A percentile compares a stretch with the other conserved stretches of the same genome.
Conservation (phyloP, 2,888 invertebrate species). For the Drosophila sordidapex region DNA sequence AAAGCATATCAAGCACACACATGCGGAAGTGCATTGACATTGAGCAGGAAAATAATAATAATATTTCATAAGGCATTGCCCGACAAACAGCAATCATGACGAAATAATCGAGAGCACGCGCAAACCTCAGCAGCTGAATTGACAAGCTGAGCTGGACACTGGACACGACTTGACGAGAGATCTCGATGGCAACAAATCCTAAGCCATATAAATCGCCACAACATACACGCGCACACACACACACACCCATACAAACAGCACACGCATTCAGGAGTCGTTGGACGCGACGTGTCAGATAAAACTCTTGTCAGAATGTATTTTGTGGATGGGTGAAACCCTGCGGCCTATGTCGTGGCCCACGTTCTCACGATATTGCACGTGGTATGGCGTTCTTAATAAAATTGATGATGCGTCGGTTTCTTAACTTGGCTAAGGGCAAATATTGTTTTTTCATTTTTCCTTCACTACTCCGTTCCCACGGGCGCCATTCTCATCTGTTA, state of each 20-base stretch:
- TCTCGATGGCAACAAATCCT: slow-evolving; percentile 68
- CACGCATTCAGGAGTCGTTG: slow-evolving; percentile 28
- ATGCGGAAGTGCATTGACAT: slow-evolving; percentile 71
- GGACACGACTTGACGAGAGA: slow-evolving; percentile 26
- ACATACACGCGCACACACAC: slow-evolving; percentile 36
- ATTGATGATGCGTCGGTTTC: slow-evolving; percentile 65
- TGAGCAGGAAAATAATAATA: slow-evolving; percentile 24
- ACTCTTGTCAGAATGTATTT: slow-evolving; percentile 77
- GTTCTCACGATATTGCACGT: slow-evolving; percentile 27
- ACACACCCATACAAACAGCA: slow-evolving; percentile 28
- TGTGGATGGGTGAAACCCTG: slow-evolving; percentile 51
- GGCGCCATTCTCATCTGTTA: slow-evolving; percentile 52
- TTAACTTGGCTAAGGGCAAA: slow-evolving; percentile 51
- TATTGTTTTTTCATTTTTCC: slow-evolving; percentile 74
- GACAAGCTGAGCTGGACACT: slow-evolving; percentile 33
- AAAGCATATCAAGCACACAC: neutral
- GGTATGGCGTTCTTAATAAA: slow-evolving; percentile 50
- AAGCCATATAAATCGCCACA: slow-evolving; percentile 72
- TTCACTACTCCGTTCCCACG: slow-evolving; percentile 46
- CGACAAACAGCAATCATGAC: slow-evolving; percentile 28
- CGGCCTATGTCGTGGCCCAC: slow-evolving; percentile 25
- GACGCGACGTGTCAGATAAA: slow-evolving; percentile 74
- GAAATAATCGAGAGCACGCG: slow-evolving; percentile 42
- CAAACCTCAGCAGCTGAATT: slow-evolving; percentile 14
- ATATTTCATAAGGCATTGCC: slow-evolving; percentile 17